These are phyloP conservation scores for Onychomys leucogaster DNA, from an alignment of 2,797 vertebrate species.

Conservation along the genomic window DNA sequence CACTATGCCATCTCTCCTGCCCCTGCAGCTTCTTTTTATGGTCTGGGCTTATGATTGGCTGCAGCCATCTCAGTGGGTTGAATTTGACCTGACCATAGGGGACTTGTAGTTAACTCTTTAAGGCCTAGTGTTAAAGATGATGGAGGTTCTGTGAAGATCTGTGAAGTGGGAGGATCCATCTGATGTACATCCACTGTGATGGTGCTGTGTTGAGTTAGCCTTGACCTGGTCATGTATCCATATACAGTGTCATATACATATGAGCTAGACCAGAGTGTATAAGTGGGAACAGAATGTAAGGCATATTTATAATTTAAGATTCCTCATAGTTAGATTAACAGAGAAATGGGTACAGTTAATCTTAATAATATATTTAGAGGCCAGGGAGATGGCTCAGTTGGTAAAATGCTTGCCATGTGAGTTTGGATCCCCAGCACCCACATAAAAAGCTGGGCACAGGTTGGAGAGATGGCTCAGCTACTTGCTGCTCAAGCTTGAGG, in stretches of 20 bases:
- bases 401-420: not conserved
- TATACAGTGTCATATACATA: not conserved
- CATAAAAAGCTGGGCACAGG: not conserved
- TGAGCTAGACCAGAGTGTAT: not conserved
- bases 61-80: not conserved
- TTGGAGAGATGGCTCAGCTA: not conserved
- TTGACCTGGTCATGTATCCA: not conserved
- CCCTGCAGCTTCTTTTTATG: not conserved
- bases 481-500: not conserved
- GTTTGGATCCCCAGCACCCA: not conserved
- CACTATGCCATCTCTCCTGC: not conserved
- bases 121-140: not conserved
- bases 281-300: not conserved
- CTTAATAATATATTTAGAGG: not conserved
- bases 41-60: not conserved
- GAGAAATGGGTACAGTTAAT: conserved; percentile 21
- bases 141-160: not conserved
- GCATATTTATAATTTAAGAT: not conserved
- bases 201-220: not conserved
- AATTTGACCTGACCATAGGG: not conserved
- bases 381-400: not conserved
- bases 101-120: not conserved
- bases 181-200: not conserved
- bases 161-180: too few species aligned
- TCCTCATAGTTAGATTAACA: conserved; percentile 30